These are phyloP conservation scores for Tetragonula carbonaria DNA, from an alignment of 2,888 invertebrate genomes.

Conservation along the genomic window DNA sequence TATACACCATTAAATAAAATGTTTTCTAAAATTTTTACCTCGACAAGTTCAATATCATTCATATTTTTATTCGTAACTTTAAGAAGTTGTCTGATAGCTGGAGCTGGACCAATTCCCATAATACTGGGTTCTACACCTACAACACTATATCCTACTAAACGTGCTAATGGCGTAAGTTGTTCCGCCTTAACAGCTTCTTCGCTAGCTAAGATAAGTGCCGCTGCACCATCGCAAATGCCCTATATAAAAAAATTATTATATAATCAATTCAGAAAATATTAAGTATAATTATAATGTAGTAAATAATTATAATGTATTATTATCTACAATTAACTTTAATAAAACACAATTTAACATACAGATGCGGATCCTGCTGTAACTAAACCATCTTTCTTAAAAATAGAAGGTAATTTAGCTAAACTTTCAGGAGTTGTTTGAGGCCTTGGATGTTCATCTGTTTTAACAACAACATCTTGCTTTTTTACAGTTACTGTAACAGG, in stretches of 20 bases:
- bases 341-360: constrained; percentile 85
- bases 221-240: constrained; percentile 99
- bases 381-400: constrained; percentile 97
- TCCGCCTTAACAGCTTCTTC: constrained; percentile 94
- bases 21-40: constrained; percentile 86
- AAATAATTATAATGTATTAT: too few species aligned
- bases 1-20: too few species aligned
- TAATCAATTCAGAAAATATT: neutral
- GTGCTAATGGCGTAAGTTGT: constrained; percentile 94
- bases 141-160: constrained; percentile 95
- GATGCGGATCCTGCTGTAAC: constrained; percentile 98
- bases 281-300: neutral
- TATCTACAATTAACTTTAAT: neutral
- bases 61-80: constrained; percentile 91
- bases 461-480: constrained; percentile 91
- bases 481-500: constrained; percentile 94
- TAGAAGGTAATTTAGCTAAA: constrained; percentile 92
- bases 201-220: constrained; percentile 94
- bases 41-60: constrained; percentile 95
- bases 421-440: constrained; percentile 94
- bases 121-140: constrained; percentile 98
- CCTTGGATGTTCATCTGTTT: constrained; percentile 96
- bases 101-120: constrained; percentile 99
- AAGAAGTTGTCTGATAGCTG: constrained; percentile 95
- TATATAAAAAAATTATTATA: constrained; percentile 77